Evolutionary conservation across 2,113 vertebrate genomes (phyloP).

Genomic region (Ibidorhyncha struthersii): DNA sequence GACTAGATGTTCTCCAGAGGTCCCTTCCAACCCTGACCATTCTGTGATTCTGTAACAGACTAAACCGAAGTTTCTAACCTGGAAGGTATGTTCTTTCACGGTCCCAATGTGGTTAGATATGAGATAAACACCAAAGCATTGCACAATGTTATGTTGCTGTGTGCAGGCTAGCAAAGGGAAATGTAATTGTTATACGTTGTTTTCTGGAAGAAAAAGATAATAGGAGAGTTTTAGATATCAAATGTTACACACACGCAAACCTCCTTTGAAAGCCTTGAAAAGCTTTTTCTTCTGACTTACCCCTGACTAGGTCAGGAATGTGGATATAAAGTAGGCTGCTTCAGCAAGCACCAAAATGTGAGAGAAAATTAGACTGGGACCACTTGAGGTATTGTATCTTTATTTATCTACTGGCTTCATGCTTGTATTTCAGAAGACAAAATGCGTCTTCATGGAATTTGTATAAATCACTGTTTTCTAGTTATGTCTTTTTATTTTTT

Average conservation of each 20-base stretch:
- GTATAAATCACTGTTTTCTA: background rate
- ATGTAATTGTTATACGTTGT: background rate
- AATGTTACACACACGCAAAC: background rate
- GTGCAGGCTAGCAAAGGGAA: background rate
- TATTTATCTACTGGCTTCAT: background rate
- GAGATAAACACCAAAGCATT: background rate
- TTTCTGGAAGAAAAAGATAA: background rate
- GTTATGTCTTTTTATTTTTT: background rate
- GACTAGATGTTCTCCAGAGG: too few relatives aligned
- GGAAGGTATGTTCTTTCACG: background rate
- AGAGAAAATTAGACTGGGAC: background rate
- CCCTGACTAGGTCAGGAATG: background rate
- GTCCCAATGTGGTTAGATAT: rapidly evolving
- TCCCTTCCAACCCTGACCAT: too few relatives aligned
- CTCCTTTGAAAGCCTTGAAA: background rate
- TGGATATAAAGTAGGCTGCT: background rate
- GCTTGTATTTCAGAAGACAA: background rate
- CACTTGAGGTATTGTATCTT: background rate
- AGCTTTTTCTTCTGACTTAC: background rate
- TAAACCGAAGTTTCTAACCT: background rate
- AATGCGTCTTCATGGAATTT: background rate
- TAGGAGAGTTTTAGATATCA: background rate
- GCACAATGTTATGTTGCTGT: background rate
- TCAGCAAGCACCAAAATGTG: background rate
- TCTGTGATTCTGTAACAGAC: too few relatives aligned